Percentiles rank a stretch among this genome's conserved stretches.
phyloP scores from a whole-genome alignment of 2,797 vertebrate species.

The Myotis daubentonii region DNA sequence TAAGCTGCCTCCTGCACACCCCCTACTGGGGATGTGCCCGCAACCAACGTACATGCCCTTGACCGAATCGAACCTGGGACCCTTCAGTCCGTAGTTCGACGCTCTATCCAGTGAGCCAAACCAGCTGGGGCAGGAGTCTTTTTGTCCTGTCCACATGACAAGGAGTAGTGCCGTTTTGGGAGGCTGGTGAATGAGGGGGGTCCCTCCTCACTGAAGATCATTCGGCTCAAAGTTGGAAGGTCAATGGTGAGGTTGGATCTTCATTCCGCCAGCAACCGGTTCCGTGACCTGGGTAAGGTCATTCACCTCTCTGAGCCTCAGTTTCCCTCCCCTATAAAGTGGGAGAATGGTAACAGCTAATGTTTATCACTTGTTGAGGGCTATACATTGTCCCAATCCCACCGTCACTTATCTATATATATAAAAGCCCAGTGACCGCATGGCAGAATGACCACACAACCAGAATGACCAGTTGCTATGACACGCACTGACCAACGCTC shows the following conservation, averaged over 20 bases:
- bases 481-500: too few species aligned
- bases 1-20: too few species aligned
- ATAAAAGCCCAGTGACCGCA: too few species aligned
- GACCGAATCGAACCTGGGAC: too few species aligned
- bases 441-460: too few species aligned
- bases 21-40: too few species aligned
- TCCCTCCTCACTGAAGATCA: not conserved
- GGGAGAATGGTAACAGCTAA: not conserved
- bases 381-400: not conserved
- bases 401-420: too few species aligned
- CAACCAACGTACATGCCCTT: too few species aligned
- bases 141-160: not conserved
- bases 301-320: not conserved
- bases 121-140: not conserved
- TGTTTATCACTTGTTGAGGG: rapidly evolving
- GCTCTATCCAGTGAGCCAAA: too few species aligned
- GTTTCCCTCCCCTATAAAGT: not conserved
- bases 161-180: not conserved
- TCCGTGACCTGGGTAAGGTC: not conserved
- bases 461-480: too few species aligned
- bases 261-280: not conserved
- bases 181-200: not conserved
- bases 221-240: not conserved
- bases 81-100: too few species aligned
- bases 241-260: not conserved